Evolutionary conservation across 1,140 invertebrate species (phyloP), one percentile per base, ranked within the genome.

Genomic region (Oedothorax gibbosus): DNA sequence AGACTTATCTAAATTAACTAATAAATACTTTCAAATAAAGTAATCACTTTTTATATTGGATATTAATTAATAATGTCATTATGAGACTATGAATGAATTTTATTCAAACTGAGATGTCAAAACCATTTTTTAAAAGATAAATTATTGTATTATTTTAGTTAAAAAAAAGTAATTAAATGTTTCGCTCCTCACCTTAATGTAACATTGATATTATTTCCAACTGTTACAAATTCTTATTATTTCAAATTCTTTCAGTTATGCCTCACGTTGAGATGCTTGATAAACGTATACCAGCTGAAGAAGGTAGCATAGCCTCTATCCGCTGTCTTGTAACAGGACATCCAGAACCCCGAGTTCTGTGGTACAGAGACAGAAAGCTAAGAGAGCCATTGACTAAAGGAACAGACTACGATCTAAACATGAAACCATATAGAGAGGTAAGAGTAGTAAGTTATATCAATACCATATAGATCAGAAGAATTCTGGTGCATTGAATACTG

Each of bases 291-390:
- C 93, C 93, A 88, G 94, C 94, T 7, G 93, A 93, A 57, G 93
- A 94, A 54, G 95, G 94, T 0, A 94, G 95, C 87, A 92, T 93
- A 2, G 94, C 94, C 0, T 93, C 92, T 5, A 89, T 96, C 49
- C 93, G 95, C 87, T 96, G 95, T 89, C 90, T 92, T 12, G 94
- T 96, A 10, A 93, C 94, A 86, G 93, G 94, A 0, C 92, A 94
- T 85, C 95, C 95, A 0, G 93, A 94, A 87, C 94, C 95, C 0
- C 94, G 94, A 87, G 93, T 95, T 86, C 92, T 94, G 8, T 96
- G 95, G 91, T 95, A 94, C 94, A 92, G 92, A 71, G 94, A 95
- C 87, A 64, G 73, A 35, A 75, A 73, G 50, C 54, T 72, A 2
- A 57, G 66, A 53, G 79, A 83, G 14, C 81, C 85, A 3, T 8